Base-by-base conservation (phyloP, 2,888 invertebrate genomes). In the Fragum fragum region DNA sequence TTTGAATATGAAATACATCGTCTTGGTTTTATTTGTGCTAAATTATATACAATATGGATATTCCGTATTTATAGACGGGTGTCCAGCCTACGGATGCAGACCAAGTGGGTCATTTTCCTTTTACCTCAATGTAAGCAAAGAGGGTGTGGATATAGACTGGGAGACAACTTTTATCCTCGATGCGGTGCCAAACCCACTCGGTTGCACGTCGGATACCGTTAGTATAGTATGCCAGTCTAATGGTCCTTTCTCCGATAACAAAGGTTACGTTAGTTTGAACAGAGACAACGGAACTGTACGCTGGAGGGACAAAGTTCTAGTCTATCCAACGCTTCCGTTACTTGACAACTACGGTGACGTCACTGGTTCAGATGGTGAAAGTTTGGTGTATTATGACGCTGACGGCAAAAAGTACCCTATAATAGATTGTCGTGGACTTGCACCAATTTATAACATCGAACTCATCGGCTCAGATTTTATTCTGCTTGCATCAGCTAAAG, bases 311-410 rank as follows among this genome's bases (percentile, higher is more conserved):
- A 71, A 63, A 14, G 77, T 86, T n/a, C 82, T 91, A 32, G 71
- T 79, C 7, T 73, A 78, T 18, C 91, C 91, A 0, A 83, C 88
- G 3, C 83, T 91, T 7, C 91, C 91, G 1, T 68, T 91, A n/a
- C 81, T 91, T 81, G 90, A 90, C 61, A 84, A 90, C 42, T 86
- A 84, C 47, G 91, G 91, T 32, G 90, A 90, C 75, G 79, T 90
- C 63, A 91, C 90, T 18, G 91, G 91, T 16, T 87, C 88, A 11
- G 90, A 91, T 57, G 88, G 88, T 11, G 73, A 68, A 9, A 76
- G 78, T 21, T 74, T 91, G 7, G 86, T 88, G 18, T 88, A 88
- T 77, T 88, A 87, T 26, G 86, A 85, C 29, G 70, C 68, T 0
- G 83, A 89, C 74, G 91, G 91, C 0, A 86, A 76, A 21, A 69